Evolutionary conservation across 2,888 invertebrate species (phyloP), one percentile per base, ranked within the genome.

Genomic region (Vesta saturnalis): DNA sequence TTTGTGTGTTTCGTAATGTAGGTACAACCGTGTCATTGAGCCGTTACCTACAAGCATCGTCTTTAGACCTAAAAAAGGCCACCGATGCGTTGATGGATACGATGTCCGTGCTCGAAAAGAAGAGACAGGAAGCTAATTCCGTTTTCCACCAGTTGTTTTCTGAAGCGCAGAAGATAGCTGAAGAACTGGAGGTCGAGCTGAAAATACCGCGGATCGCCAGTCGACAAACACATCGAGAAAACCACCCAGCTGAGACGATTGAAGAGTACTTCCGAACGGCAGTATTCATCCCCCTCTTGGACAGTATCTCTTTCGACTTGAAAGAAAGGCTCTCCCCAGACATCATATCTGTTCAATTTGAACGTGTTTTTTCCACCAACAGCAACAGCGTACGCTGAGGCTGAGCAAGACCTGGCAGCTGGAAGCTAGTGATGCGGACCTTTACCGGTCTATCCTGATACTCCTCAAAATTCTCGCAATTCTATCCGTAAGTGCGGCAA

Each of bases 31-130:
- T 63, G 12, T 56, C 56, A 19, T 56, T 63, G 63, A 56, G 63
- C 6, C 54, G 61, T 4, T 22, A 8, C 16, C 54, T 61, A 1
- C 35, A 62, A 55, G 54, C 54, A 12, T 16, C 55, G 18, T 55
- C 35, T 6, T 16, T 62, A 35, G 76, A 77, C 63, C 70, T 77
- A 63, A 77, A 77, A 69, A 75, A 54, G 61, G 76, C 77, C 57
- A 68, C 70, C n/a, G 74, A 76, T 69, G 74, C 73, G 58, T 64
- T 77, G 22, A 72, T 72, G 35, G 76, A 77, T 65, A 74, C 73
- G 22, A 19, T 76, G 21, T 47, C 35, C 39, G 72, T 76, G 54
- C 68, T 77, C 58, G 64, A 72, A 69, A 14, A 73, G 22, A 77
- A 76, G 64, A 67, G 76, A 68, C 59, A 70, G 56, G 71, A 77